Base-by-base conservation (phyloP, 2,888 invertebrate genomes). In the Geophilus truncorum region DNA sequence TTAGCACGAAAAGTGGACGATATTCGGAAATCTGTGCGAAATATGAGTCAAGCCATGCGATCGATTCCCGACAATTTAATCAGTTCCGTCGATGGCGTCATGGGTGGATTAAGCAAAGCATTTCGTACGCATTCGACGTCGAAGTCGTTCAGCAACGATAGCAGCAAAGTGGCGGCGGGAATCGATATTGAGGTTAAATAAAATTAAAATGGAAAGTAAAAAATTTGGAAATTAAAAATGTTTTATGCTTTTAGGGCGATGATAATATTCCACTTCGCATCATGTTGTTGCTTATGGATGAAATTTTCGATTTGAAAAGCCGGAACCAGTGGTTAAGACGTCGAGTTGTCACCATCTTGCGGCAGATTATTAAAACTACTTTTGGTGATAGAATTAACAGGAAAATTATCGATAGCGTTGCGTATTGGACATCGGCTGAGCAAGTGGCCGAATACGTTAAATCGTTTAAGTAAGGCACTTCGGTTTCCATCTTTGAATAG, bases 31-130 rank as follows among this genome's bases (percentile, higher is more conserved):
- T 95, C 96, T 0, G 88, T 97, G 81, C 92, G 93, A 85, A 92
- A 88, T 25, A 89, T 92, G 25, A 90, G 92, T 0, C 90, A 90
- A 84, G 91, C 93, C 0, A 92, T 97, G 32, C 93, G 94, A 87
- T 92, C 93, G 79, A 93, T 95, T 90, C 96, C 96, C 0, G 96
- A 96, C 85, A 94, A 94, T 84, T 91, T 96, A 83, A 90, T 93
- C 40, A 94, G 92, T 84, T 94, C 94, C 0, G 93, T 96, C 0
- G 93, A 94, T 85, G 93, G 93, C 82, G 92, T 95, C 36, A 92
- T 94, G 88, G 94, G 92, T 85, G 93, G 93, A 81, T 90, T 94
- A 83, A 92, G 92, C 75, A 93, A 92, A 88, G 92, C 94, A 25
- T 93, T 94, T 84, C 79, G 79, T 21, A 23, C 45, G 5, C 79